These are phyloP conservation scores for Drosophila triauraria DNA, from an alignment of 1,140 invertebrate species.

Conservation along the genomic window DNA sequence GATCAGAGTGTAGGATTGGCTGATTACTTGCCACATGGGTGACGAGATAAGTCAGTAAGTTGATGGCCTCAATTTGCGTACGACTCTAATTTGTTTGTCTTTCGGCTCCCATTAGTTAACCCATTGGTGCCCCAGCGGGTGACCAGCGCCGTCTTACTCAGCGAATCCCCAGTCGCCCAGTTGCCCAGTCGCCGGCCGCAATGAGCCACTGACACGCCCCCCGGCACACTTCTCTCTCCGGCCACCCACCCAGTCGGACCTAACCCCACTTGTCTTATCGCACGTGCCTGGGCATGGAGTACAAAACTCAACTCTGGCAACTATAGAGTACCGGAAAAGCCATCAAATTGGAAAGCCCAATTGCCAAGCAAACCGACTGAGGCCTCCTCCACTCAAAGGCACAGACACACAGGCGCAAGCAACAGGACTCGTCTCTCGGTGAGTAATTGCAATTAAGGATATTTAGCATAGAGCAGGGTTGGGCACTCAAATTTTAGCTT, in stretches of 20 bases:
- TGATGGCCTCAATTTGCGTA: conserved; percentile 47
- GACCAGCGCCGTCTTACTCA: conserved; percentile 30
- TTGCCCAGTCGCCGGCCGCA: conserved; percentile 10
- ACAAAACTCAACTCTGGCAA: conserved; percentile 4
- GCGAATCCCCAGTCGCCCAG: conserved; percentile 14
- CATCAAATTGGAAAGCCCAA: conserved; percentile 13
- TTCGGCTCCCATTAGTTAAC: conserved; percentile 36
- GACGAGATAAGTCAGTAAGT: conserved; percentile 51
- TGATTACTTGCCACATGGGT: conserved; percentile 45
- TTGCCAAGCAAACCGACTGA: conserved; percentile 2
- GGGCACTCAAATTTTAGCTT: not conserved
- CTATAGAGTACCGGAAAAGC: conserved; percentile 13
- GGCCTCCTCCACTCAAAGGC: not conserved
- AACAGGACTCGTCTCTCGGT: conserved; percentile 42
- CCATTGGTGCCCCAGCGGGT: conserved; percentile 44
- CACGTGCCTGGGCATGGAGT: conserved; percentile 29
- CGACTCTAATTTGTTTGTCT: conserved; percentile 52
- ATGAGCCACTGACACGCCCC: conserved; percentile 31
- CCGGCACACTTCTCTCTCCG: conserved; percentile 13
- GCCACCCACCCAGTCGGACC: conserved; percentile 20
- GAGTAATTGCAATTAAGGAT: conserved; percentile 12
- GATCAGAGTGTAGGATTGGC: conserved; percentile 15
- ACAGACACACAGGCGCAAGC: conserved; percentile 20
- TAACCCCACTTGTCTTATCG: conserved; percentile 30
- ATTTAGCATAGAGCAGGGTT: not conserved